Evolutionary conservation across 1,140 invertebrate genomes (phyloP).

Genomic region (Pseudobourletiella spinata): DNA sequence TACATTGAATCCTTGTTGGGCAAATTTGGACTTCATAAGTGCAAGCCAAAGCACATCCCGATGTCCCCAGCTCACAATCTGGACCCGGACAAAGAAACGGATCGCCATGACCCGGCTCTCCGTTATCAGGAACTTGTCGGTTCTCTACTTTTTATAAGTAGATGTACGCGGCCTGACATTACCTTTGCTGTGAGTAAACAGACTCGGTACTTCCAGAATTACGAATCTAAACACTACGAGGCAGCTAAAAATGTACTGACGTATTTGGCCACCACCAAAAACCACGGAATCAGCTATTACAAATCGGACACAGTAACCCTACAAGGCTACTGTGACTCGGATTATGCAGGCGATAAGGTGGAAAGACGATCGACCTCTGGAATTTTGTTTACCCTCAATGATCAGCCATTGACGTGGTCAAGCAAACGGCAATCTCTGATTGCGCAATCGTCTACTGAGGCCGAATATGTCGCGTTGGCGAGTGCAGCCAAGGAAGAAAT

Average conservation of each 20-base stretch:
- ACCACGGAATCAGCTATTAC: not conserved
- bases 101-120: not conserved
- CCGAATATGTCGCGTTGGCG: constrained; percentile 39
- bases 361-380: constrained; percentile 36
- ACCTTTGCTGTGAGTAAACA: constrained; percentile 40
- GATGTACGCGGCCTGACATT: constrained; percentile 27
- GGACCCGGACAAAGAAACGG: constrained; percentile 11
- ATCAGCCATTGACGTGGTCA: not conserved
- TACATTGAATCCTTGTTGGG: constrained; percentile 39
- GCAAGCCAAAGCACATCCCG: constrained; percentile 36
- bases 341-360: constrained; percentile 34
- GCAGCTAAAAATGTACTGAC: constrained; percentile 1
- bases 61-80: constrained; percentile 2
- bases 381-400: constrained; percentile 36
- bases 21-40: constrained; percentile 37
- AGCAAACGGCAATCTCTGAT: not conserved
- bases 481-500: constrained; percentile 39
- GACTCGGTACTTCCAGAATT: constrained; percentile 2
- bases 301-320: not conserved
- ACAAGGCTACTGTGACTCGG: constrained; percentile 35
- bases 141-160: constrained; percentile 14
- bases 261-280: not conserved
- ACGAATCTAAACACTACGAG: constrained; percentile 1
- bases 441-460: constrained; percentile 37
- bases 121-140: constrained; percentile 37